Percentiles rank a stretch among this genome's conserved stretches.
Conservation (phyloP, 2,888 invertebrate genomes). For the Cantharis lateralis region DNA sequence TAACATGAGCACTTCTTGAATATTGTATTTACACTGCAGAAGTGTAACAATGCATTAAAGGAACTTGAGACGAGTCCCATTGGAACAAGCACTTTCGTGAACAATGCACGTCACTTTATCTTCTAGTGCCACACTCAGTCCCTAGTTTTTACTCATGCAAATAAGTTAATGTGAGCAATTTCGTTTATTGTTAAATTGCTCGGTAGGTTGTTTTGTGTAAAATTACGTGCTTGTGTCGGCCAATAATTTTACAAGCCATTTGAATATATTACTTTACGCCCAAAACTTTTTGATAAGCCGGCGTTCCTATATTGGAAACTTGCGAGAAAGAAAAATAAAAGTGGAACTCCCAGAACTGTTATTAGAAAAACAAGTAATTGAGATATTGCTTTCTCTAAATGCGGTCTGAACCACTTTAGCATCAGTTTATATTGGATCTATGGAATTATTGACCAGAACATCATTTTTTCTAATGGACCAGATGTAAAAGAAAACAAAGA, state of each 20-base stretch:
- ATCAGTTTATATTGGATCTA: too few species aligned
- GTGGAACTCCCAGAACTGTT: neutral
- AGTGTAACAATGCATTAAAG: neutral
- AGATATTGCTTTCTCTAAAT: neutral
- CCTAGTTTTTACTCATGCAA: slow-evolving; percentile 10
- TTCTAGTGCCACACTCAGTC: slow-evolving; percentile 6
- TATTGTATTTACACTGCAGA: neutral
- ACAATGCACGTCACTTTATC: slow-evolving; percentile 14
- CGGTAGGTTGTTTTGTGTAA: neutral
- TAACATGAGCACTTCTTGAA: neutral
- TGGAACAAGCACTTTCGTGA: slow-evolving; percentile 3
- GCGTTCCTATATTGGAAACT: neutral
- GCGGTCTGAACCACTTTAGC: too few species aligned
- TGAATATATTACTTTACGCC: neutral
- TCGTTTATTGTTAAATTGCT: neutral
- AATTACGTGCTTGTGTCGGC: neutral
- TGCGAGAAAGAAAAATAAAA: neutral
- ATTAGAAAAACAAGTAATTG: neutral
- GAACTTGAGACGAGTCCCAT: neutral
- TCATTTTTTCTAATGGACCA: too few species aligned
- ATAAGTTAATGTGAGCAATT: slow-evolving; percentile 1
- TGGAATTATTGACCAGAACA: too few species aligned
- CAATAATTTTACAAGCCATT: neutral
- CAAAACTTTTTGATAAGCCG: neutral
- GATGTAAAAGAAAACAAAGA: too few species aligned